These are phyloP conservation scores for Numida meleagris DNA, from an alignment of 2,113 vertebrate genomes.

Conservation along the genomic window DNA sequence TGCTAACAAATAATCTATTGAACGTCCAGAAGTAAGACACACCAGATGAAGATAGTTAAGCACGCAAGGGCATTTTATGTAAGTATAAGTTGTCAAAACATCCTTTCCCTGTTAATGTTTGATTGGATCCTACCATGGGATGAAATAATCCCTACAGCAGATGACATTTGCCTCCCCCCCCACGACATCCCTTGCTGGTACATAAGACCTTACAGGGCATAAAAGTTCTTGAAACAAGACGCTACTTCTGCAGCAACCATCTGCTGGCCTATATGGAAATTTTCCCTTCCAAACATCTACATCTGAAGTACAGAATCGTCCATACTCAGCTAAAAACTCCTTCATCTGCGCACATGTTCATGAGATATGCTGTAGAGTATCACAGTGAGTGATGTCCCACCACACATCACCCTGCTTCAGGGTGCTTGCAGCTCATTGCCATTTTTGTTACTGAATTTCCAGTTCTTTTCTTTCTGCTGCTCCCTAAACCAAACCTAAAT, in stretches of 20 bases:
- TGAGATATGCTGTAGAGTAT: not conserved
- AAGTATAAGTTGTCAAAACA: not conserved
- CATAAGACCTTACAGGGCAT: not conserved
- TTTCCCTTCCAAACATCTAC: not conserved
- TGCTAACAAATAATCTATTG: not conserved
- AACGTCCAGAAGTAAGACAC: not conserved
- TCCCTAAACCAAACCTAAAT: not conserved
- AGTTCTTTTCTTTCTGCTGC: not conserved
- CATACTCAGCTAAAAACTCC: not conserved
- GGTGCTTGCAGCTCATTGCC: not conserved
- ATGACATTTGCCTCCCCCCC: not conserved
- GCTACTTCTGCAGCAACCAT: not conserved
- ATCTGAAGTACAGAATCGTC: not conserved
- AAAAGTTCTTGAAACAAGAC: not conserved
- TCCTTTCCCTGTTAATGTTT: not conserved
- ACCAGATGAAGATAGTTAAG: not conserved
- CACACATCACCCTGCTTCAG: rapidly evolving
- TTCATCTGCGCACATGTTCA: not conserved
- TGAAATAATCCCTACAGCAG: not conserved
- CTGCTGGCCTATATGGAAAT: not conserved
- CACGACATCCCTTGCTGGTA: not conserved
- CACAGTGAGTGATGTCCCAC: not conserved
- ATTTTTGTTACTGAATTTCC: not conserved
- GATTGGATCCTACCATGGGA: not conserved
- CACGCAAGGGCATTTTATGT: not conserved